Evolutionary conservation across 2,888 invertebrate genomes (phyloP).

Genomic region (Drosophila sordidapex): DNA sequence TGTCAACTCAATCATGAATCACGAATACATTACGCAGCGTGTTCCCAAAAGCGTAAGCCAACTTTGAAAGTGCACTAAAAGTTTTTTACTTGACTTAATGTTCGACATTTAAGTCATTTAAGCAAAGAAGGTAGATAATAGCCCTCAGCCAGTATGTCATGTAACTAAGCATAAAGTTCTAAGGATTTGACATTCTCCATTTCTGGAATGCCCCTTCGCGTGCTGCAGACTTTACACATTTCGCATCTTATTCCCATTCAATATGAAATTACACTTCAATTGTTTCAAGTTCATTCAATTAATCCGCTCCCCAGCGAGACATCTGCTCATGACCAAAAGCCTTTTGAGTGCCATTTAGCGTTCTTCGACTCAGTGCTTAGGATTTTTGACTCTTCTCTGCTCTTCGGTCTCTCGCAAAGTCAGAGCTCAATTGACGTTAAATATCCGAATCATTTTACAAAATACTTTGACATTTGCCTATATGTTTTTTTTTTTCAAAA

Average conservation of each 20-base stretch:
- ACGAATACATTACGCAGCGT: slow-evolving; percentile 3
- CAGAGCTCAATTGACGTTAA: slow-evolving; percentile 13
- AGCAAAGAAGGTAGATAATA: not conserved
- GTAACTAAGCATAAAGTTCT: not conserved
- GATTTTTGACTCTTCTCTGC: slow-evolving; percentile 15
- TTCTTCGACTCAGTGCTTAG: slow-evolving; percentile 32
- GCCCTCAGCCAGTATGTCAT: fast-evolving
- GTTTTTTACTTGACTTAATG: too few species aligned
- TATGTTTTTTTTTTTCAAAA: slow-evolving; percentile 3
- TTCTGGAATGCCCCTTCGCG: slow-evolving; percentile 48
- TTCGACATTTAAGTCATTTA: not conserved
- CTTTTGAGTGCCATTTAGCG: slow-evolving; percentile 53
- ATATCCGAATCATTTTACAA: slow-evolving; percentile 13
- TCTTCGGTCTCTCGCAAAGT: slow-evolving; percentile 11
- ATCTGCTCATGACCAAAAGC: slow-evolving; percentile 30
- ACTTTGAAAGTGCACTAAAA: too few species aligned
- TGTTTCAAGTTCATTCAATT: slow-evolving; percentile 76
- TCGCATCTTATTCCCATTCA: slow-evolving; percentile 22
- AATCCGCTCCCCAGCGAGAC: slow-evolving; percentile 26
- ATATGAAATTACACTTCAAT: slow-evolving; percentile 61
- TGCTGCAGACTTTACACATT: slow-evolving; percentile 6
- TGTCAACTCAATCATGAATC: slow-evolving; percentile 30
- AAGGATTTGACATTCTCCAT: not conserved
- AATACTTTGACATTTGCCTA: slow-evolving; percentile 6
- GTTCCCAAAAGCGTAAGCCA: slow-evolving; percentile 46